A percentile compares a stretch with the other conserved stretches of the same genome.
Conservation (phyloP, 2,888 invertebrate genomes). For the Synergus itoensis region DNA sequence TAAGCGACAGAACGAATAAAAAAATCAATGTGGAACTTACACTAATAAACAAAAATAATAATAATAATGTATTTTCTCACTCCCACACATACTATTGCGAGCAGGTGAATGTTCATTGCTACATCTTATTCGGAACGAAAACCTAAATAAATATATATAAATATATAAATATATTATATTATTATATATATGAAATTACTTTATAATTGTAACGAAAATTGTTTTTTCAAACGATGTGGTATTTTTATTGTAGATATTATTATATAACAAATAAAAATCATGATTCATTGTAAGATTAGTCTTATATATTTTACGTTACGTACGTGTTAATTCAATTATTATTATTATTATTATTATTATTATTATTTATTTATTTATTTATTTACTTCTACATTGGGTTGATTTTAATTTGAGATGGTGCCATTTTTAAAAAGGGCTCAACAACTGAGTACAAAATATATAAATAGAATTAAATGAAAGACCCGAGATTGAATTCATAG, state of each 20-base stretch:
- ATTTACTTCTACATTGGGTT: no score
- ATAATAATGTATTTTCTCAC: conserved; percentile 75
- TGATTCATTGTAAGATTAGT: conserved; percentile 72
- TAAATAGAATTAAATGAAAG: no score
- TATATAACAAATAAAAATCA: conserved; percentile 76
- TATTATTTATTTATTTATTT: no score
- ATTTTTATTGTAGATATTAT: conserved; percentile 78
- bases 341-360: no score
- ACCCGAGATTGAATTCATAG: no score
- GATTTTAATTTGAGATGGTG: no score
- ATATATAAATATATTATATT: conserved; percentile 65
- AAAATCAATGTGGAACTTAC: conserved; percentile 73
- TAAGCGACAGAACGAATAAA: conserved; percentile 67
- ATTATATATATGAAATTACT: conserved; percentile 75
- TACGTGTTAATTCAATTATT: no score
- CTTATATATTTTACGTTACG: neutral
- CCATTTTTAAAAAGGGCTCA: no score
- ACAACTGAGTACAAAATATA: no score
- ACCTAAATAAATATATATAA: conserved; percentile 60
- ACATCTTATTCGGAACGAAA: conserved; percentile 75
- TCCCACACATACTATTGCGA: conserved; percentile 65
- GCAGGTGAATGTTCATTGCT: conserved; percentile 75
- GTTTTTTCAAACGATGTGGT: conserved; percentile 77
- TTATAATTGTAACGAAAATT: conserved; percentile 77
- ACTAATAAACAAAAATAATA: conserved; percentile 62